Evolutionary conservation across 2,888 invertebrate species (phyloP).

Genomic region (Lysandra bellargus): DNA sequence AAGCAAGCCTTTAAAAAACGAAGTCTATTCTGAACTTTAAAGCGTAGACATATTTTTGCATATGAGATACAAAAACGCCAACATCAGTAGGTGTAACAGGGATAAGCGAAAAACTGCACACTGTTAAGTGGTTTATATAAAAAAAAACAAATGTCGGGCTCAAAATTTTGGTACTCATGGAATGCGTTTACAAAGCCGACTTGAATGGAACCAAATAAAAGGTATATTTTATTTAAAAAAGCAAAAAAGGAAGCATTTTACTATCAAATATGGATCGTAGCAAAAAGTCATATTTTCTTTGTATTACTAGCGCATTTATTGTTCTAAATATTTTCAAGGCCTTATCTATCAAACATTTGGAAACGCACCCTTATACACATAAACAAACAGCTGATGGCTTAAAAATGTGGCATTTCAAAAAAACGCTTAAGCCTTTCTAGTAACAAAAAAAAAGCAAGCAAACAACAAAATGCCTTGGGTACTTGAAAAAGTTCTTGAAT

Average conservation of each 20-base stretch:
- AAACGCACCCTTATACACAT: neutral
- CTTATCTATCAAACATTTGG: neutral
- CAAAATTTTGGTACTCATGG: neutral
- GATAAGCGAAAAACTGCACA: neutral
- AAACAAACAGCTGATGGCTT: neutral
- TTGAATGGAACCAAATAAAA: no score
- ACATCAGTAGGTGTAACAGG: neutral
- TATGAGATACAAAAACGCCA: neutral
- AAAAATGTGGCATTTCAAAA: neutral
- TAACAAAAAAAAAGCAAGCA: slow-evolving; percentile 8
- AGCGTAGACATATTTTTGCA: neutral
- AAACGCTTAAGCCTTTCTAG: neutral
- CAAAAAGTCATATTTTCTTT: no score
- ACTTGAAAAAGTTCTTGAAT: slow-evolving; percentile 99
- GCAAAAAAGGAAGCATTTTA: no score
- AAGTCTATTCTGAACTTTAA: neutral
- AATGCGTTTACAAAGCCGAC: neutral
- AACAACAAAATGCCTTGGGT: slow-evolving; percentile 65
- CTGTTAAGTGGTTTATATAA: neutral
- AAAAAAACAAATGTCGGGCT: neutral
- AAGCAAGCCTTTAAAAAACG: neutral
- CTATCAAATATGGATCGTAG: no score
- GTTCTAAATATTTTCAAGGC: neutral
- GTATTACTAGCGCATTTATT: no score
- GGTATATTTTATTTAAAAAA: no score